A percentile compares a stretch with the other conserved stretches of the same genome.
These are phyloP conservation scores for Cactoblastis cactorum DNA, from an alignment of 2,888 invertebrate genomes.

Conservation along the genomic window DNA sequence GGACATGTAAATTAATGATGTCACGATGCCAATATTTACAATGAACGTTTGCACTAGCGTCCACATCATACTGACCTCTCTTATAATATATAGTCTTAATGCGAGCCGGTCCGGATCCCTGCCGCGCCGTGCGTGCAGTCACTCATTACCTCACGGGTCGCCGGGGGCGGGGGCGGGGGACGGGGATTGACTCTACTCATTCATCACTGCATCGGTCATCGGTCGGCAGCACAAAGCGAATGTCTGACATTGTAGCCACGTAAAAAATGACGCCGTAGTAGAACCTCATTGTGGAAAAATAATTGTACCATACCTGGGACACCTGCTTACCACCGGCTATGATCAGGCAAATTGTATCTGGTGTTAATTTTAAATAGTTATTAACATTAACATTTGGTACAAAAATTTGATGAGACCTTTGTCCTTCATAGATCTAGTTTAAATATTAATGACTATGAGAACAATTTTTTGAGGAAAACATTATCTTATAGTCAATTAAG, in stretches of 20 bases:
- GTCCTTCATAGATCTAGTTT: too few species aligned
- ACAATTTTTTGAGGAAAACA: too few species aligned
- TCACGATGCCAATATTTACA: background rate
- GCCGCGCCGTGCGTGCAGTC: background rate
- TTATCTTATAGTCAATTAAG: too few species aligned
- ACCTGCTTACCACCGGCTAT: background rate
- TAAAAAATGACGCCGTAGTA: conserved; percentile 1
- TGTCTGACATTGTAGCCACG: conserved; percentile 1
- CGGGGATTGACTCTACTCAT: background rate
- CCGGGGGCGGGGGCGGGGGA: background rate
- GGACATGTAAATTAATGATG: background rate
- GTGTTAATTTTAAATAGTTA: background rate
- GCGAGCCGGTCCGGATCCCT: conserved; percentile 8
- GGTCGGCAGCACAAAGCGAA: conserved; percentile 5
- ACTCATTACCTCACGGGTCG: background rate
- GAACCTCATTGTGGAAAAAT: background rate
- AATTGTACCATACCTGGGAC: background rate
- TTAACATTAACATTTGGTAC: too few species aligned
- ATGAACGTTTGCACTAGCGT: background rate
- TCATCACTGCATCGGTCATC: conserved; percentile 8
- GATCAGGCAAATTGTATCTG: background rate
- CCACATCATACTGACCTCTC: conserved; percentile 3
- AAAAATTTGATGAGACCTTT: too few species aligned
- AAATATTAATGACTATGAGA: too few species aligned
- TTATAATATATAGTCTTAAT: conserved; percentile 12